A percentile compares a stretch with the other conserved stretches of the same genome.
phyloP scores from a whole-genome alignment of 1,140 invertebrate genomes.

The Temnothorax nylanderi region DNA sequence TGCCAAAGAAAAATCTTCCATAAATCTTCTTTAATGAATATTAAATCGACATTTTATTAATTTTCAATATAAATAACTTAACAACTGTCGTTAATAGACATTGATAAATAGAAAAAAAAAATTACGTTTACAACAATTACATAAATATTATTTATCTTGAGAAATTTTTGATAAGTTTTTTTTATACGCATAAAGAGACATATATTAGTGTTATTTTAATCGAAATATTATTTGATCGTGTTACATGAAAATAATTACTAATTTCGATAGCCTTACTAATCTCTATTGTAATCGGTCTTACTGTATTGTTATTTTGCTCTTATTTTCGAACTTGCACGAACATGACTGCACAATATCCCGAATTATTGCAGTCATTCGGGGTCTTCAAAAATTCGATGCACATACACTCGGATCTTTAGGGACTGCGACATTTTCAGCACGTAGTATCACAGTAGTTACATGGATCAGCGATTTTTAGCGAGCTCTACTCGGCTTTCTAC shows the following conservation, averaged over 20 bases:
- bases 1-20: background rate
- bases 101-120: conserved; percentile 1
- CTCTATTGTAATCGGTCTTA: background rate
- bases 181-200: background rate
- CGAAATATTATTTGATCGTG: background rate
- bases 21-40: conserved; percentile 41
- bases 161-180: conserved; percentile 12
- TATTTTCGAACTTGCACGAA: background rate
- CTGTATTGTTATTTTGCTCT: background rate
- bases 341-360: background rate
- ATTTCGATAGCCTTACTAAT: background rate
- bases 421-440: conserved; percentile 60
- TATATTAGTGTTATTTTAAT: background rate
- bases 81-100: background rate
- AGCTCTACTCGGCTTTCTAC: background rate
- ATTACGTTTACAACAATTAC: background rate
- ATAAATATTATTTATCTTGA: background rate
- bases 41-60: conserved; percentile 40
- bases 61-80: conserved; percentile 18
- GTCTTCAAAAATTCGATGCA: conserved; percentile 50
- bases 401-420: background rate
- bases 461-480: conserved; percentile 62
- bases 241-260: background rate
- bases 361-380: conserved; percentile 28
- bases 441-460: conserved; percentile 48